Base-by-base conservation (phyloP, 2,113 vertebrate genomes). In the Todiramphus saurophagus region DNA sequence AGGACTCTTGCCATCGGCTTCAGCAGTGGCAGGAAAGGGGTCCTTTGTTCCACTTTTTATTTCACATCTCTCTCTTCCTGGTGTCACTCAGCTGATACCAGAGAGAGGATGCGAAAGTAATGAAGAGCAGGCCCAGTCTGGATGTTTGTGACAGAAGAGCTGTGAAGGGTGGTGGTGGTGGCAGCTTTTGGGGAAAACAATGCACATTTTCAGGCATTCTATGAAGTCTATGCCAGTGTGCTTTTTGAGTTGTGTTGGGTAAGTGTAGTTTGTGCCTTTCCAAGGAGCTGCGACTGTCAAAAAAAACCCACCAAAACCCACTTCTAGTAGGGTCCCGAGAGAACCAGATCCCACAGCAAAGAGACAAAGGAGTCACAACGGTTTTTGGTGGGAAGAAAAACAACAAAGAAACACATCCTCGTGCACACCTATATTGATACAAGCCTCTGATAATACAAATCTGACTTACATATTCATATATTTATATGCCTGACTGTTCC, bases 31-130 rank as follows among this genome's bases (percentile, higher is more conserved):
- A 89, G 76, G 86, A 94, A 79, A 92, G 39, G 53, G 77, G 53
- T 95, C 81, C 63, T 94, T 89, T 94, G 91, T 89, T 93, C 91
- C 93, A 93, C 66, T 87, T 94, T 85, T 64, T 89, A 89, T 94
- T 76, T 91, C 27, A 1, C 69, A 93, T 91, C 81, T 95, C 51
- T 62, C 63, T 62, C 63, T 87, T 82, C 83, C 74, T 77, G 70
- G 70, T 83, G 63, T 35, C 1, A 1, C 84, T 74, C 87, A 58
- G 83, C 83, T 87, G 80, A 73, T 44, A 44, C 25, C 35, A 35
- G 80, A 69, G 83, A 88, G 68, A 89, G 86, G 80, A 95, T 92
- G 83, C 30, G 3, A 94, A 94, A 89, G 86, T 68, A 84, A 44
- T 7, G 0, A 27, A 16, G 85, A 95, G 79, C 87, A 90, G 82